These are phyloP conservation scores for Tineola bisselliella DNA, from an alignment of 2,888 invertebrate genomes.

Conservation along the genomic window DNA sequence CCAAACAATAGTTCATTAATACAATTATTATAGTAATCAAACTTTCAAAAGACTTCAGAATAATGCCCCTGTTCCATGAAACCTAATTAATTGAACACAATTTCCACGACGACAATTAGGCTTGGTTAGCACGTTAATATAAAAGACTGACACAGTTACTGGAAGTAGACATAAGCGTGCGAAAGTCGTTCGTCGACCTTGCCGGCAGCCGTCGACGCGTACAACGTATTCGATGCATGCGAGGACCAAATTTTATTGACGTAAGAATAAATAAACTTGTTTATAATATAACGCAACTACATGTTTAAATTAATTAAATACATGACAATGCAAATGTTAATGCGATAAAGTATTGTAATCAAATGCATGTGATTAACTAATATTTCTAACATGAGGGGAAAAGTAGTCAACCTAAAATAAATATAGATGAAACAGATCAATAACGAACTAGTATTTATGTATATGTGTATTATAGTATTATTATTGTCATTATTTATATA, in stretches of 20 bases:
- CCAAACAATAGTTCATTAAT: neutral
- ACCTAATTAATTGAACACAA: neutral
- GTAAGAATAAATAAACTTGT: neutral
- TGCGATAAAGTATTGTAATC: neutral
- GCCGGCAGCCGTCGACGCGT: slow-evolving; percentile 33
- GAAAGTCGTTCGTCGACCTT: slow-evolving; percentile 67
- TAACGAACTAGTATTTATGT: too few species aligned
- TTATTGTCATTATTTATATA: too few species aligned
- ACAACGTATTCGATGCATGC: neutral
- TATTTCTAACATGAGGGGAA: neutral
- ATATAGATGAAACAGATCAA: neutral
- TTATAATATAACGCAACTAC: too few species aligned
- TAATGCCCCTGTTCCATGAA: neutral
- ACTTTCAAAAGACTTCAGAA: neutral
- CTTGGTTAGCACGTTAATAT: neutral
- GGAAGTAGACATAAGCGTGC: slow-evolving; percentile 32
- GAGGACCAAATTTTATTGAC: neutral
- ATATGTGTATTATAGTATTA: too few species aligned
- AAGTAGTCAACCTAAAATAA: neutral
- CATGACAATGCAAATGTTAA: too few species aligned
- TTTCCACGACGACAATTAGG: slow-evolving; percentile 1
- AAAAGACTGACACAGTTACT: neutral
- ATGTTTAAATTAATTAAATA: too few species aligned
- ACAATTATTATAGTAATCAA: neutral
- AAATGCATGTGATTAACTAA: neutral